Evolutionary conservation across 2,113 vertebrate species (phyloP), one percentile per base, ranked within the genome.

Genomic region (Peromyscus californicus): DNA sequence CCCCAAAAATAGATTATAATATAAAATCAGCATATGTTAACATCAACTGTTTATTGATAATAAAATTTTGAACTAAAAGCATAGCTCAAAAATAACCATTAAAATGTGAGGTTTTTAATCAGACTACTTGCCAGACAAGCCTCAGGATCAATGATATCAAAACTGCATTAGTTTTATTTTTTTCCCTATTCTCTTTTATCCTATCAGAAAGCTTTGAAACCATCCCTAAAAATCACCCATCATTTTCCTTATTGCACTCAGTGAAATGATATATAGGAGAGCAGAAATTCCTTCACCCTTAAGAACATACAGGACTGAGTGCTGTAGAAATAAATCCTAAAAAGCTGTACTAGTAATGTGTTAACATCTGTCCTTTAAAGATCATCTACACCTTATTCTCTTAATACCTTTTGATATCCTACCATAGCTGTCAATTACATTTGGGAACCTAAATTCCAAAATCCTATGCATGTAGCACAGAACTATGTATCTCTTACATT

Each of bases 21-120:
- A 96, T 84, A 96, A 96, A 92, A 16, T 76, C 54, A 93, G 29
- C 3, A 69, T 9, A 70, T 22, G 26, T 83, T 90, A 96, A 88
- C 29, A 97, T 74, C 31, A 96, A 94, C 42, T 91, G 70, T 78
- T 92, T 92, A 90, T 91, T 78, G 39, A 65, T 86, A 95, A 84
- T 93, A 79, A 96, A 86, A 39, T 83, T 91, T 85, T 22, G 61
- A 24, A 72, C 59, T 59, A 93, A 95, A 12, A 91, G 51, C 59
- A 93, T 94, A 90, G 36, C 65, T 95, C 21, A 93, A 95, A 97
- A 95, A 69, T 29, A 78, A 45, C 42, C 24, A 59, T 86, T 84
- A 90, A 90, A 90, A 83, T 84, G 79, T 21, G 61, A 93, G 39
- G 17, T 45, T 92, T 93, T 79, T 76, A 5, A 29, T 29, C 82